A percentile compares a stretch with the other conserved stretches of the same genome.
Evolutionary conservation across 2,888 invertebrate species (phyloP).

Genomic region (Sympetrum striolatum): DNA sequence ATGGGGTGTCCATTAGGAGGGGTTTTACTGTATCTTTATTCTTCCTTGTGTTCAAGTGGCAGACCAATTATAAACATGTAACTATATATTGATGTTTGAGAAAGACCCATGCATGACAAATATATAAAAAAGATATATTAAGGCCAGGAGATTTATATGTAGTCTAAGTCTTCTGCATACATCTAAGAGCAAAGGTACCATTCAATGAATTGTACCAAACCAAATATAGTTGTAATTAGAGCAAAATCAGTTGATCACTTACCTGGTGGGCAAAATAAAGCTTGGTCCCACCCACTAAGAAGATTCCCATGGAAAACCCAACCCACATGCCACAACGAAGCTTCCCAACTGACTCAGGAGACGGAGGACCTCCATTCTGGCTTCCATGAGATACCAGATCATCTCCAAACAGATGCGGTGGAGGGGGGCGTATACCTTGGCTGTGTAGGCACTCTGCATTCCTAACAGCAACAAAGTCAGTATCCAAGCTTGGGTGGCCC

Average conservation of each 20-base stretch:
- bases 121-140: no score
- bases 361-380: conserved; percentile 59
- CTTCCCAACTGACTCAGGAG: conserved; percentile 67
- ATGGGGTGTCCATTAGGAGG: no score
- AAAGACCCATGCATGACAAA: no score
- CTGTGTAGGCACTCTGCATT: conserved; percentile 52
- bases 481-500: not conserved
- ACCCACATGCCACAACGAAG: conserved; percentile 68
- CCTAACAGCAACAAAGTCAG: not conserved
- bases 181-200: no score
- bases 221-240: no score
- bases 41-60: no score
- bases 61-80: no score
- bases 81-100: no score
- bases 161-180: no score
- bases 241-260: conserved; percentile 36
- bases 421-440: conserved; percentile 53
- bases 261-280: conserved; percentile 76
- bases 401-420: conserved; percentile 55
- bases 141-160: no score
- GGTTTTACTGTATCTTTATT: no score
- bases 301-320: conserved; percentile 72
- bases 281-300: conserved; percentile 74
- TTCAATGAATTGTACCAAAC: no score
- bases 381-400: conserved; percentile 56